Percentiles rank a stretch among this genome's conserved stretches.
These are phyloP conservation scores for Pterois miles DNA, from an alignment of 2,797 vertebrate species.

Conservation along the genomic window DNA sequence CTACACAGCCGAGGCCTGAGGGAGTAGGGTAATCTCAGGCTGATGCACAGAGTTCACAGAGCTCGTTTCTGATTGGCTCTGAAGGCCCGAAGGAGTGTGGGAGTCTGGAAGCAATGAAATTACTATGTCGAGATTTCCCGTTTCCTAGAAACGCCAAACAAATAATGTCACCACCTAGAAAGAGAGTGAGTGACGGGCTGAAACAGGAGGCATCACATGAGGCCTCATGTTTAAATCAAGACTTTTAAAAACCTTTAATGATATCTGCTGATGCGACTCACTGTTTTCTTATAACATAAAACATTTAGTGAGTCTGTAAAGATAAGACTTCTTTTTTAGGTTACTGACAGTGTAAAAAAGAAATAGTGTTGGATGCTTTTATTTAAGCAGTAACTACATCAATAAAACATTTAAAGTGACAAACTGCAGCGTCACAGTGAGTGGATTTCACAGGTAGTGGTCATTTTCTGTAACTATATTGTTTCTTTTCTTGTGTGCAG, in stretches of 20 bases:
- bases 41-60: slow-evolving; percentile 26
- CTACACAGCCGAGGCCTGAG: slow-evolving; percentile 25
- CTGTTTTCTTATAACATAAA: slow-evolving; percentile 29
- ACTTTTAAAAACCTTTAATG: background rate
- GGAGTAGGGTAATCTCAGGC: slow-evolving; percentile 38
- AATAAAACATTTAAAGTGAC: slow-evolving; percentile 24
- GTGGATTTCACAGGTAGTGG: background rate
- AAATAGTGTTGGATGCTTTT: background rate
- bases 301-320: slow-evolving; percentile 48
- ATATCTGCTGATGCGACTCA: background rate
- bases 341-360: background rate
- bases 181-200: background rate
- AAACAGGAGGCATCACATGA: background rate
- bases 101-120: slow-evolving; percentile 31
- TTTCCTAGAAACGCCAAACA: slow-evolving; percentile 38
- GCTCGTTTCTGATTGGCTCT: slow-evolving; percentile 27
- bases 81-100: slow-evolving; percentile 13
- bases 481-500: slow-evolving; percentile 50
- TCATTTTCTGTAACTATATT: background rate
- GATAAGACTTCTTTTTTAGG: slow-evolving; percentile 34
- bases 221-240: background rate
- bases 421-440: background rate
- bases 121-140: slow-evolving; percentile 11
- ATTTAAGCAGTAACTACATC: background rate
- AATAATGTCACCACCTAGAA: slow-evolving; percentile 16